Percentiles rank a stretch among this genome's conserved stretches.
Evolutionary conservation across 2,113 vertebrate genomes (phyloP).

Genomic region (Bujurquina vittata): DNA sequence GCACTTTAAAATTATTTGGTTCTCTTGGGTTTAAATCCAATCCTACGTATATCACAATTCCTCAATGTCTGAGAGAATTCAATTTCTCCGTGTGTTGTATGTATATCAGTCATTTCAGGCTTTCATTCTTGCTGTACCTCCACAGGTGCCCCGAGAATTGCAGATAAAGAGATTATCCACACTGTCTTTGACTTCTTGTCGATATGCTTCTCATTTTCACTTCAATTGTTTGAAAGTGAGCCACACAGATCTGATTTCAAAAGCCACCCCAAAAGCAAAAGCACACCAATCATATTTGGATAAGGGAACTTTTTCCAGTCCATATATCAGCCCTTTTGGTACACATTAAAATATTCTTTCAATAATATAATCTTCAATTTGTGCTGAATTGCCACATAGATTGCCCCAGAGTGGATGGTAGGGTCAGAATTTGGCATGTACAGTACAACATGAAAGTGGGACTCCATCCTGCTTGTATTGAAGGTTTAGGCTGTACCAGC

Average conservation of each 20-base stretch:
- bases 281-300: not conserved
- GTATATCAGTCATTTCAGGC: not conserved
- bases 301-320: not conserved
- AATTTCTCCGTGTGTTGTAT: not conserved
- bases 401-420: not conserved
- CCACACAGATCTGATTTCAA: too few species aligned
- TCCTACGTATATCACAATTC: not conserved
- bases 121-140: slow-evolving; percentile 15
- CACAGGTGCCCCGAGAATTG: slow-evolving; percentile 81
- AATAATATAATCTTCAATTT: not conserved
- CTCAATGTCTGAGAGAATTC: not conserved
- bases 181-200: slow-evolving; percentile 90
- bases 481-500: not conserved
- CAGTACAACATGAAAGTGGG: too few species aligned
- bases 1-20: not conserved
- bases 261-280: not conserved
- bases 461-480: not conserved
- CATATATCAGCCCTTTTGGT: too few species aligned
- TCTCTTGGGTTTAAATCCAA: not conserved
- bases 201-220: slow-evolving; percentile 73
- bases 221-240: not conserved
- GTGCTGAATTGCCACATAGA: not conserved
- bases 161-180: slow-evolving; percentile 82
- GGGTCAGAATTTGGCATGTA: too few species aligned
- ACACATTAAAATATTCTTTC: not conserved